Evolutionary conservation across 2,113 vertebrate species (phyloP), one percentile per base, ranked within the genome.

Genomic region (Cochlearius cochlearius): DNA sequence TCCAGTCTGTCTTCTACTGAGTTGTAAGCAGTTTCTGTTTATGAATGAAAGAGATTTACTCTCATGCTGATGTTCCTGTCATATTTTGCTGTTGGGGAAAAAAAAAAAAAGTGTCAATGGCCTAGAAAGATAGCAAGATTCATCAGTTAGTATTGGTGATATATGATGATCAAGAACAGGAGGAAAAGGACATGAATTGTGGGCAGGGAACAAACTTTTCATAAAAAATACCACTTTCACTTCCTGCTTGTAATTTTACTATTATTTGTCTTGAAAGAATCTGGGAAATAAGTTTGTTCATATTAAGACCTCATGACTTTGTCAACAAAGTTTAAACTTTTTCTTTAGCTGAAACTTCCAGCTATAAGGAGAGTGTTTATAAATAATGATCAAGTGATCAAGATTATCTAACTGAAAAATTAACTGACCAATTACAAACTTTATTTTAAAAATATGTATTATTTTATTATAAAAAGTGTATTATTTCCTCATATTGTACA

Each of bases 401-500:
- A 43, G 11, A 56, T 21, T 38, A 11, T 67, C 27, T 34, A 52
- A 39, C 16, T 53, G 29, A 68, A 92, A 91, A 86, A 15, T 2
- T 10, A 19, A 25, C 32, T 16, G 11, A 59, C 3, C 4, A 63
- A 11, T 49, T n/a, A 39, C 1, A 74, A 68, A 36, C 25, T 62
- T 87, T 45, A 34, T 45, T 73, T 86, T 56, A 5, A 13, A 67
- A 36, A 30, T 56, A 26, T 22, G 1, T 4, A 62, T 38, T 38
- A 36, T 64, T 81, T 47, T 73, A 56, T 45, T 39, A 32, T 6
- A 23, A 55, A 62, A 43, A 25, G 0, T 30, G 5, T 34, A 6
- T 43, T 18, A n/a, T 36, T 71, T 75, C 2, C 9, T 58, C 1
- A 0, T 41, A 20, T 52, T 39, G 11, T 55, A 47, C 1, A 2